phyloP scores from a whole-genome alignment of 2,113 vertebrate species.

The Mirza zaza region DNA sequence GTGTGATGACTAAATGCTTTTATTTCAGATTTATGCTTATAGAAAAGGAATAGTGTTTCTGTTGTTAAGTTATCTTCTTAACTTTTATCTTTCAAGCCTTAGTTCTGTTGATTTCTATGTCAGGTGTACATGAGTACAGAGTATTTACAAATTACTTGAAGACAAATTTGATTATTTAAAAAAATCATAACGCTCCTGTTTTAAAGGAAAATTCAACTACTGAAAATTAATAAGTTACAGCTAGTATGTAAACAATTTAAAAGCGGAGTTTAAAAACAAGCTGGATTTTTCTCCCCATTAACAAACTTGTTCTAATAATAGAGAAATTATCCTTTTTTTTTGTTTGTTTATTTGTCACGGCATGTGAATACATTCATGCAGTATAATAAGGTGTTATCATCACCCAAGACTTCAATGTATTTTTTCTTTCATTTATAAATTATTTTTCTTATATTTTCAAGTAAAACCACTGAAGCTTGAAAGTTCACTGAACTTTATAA shows the following conservation, averaged over 20 bases:
- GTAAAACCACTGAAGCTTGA: neutral
- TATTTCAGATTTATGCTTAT: neutral
- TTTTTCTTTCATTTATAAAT: neutral
- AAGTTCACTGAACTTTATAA: constrained; percentile 6
- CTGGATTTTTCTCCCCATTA: neutral
- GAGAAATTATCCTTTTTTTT: constrained; percentile 26
- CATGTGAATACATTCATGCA: neutral
- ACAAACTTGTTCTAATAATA: constrained; percentile 31
- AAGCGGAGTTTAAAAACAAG: constrained; percentile 25
- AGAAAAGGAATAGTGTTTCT: neutral
- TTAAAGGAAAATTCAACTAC: neutral
- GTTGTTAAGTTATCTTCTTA: neutral
- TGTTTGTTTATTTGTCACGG: neutral
- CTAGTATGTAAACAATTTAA: constrained; percentile 28
- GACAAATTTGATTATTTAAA: constrained; percentile 33
- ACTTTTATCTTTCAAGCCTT: neutral
- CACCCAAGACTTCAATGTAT: neutral
- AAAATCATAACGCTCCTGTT: neutral
- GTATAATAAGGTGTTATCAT: neutral
- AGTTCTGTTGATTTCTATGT: neutral
- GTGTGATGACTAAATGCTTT: neutral
- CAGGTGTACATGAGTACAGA: neutral
- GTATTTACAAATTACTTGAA: neutral
- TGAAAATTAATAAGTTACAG: constrained; percentile 1
- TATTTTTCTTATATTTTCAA: neutral